These are phyloP conservation scores for Wasmannia auropunctata DNA, from an alignment of 1,140 invertebrate species.

Conservation along the genomic window DNA sequence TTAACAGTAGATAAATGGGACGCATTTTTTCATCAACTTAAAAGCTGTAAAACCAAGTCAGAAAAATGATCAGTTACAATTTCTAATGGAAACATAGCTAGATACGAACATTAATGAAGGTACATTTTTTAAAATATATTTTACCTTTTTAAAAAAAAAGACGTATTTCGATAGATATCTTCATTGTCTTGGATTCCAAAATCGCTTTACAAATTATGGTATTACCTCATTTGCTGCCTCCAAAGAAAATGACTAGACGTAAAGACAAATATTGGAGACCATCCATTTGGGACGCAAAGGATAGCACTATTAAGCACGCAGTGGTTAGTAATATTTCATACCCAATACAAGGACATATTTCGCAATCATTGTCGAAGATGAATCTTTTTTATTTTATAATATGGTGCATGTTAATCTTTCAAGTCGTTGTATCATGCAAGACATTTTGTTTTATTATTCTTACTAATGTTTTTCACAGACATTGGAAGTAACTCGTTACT, in stretches of 20 bases:
- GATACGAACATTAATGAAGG: background rate
- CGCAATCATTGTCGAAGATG: no score
- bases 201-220: background rate
- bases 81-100: background rate
- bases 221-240: background rate
- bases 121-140: background rate
- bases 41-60: background rate
- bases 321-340: background rate
- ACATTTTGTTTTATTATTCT: no score
- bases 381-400: no score
- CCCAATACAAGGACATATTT: no score
- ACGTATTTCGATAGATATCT: no score
- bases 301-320: background rate
- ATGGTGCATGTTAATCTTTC: no score
- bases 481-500: no score
- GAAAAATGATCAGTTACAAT: background rate
- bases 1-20: background rate
- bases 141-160: background rate
- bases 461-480: no score
- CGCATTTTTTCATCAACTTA: background rate
- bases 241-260: background rate
- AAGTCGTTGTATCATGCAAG: no score
- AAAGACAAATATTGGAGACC: background rate
- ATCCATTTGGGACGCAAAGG: background rate
- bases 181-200: background rate